Evolutionary conservation across 2,797 vertebrate species (phyloP).

Genomic region (Parotocinclus haroldoi): DNA sequence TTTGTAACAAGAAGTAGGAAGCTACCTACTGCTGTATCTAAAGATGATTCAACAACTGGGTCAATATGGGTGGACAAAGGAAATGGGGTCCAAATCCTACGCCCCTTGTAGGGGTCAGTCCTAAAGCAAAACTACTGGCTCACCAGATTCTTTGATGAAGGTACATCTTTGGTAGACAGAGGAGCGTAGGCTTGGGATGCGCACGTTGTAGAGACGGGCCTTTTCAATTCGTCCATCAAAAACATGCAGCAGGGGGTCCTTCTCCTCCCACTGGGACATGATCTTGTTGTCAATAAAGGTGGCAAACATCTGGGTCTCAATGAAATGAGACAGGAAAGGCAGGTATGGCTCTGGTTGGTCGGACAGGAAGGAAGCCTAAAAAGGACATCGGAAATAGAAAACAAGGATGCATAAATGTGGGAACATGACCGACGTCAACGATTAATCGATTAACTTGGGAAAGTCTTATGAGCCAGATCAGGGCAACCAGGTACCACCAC

Average conservation of each 20-base stretch:
- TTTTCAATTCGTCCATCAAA: constrained; percentile 93
- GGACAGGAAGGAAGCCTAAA: constrained; percentile 92
- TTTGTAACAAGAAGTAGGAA: too few species aligned
- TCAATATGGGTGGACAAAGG: too few species aligned
- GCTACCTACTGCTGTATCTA: too few species aligned
- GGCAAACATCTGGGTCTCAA: constrained; percentile 98
- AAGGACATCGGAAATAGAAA: not conserved
- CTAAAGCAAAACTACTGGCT: constrained; percentile 17
- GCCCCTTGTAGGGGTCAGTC: too few species aligned
- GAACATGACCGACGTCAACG: too few species aligned
- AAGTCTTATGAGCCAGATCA: too few species aligned
- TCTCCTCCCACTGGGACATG: constrained; percentile 93
- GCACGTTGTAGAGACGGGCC: constrained; percentile 81
- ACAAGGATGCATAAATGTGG: too few species aligned
- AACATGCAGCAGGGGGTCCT: constrained; percentile 86
- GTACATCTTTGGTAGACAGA: constrained; percentile 86
- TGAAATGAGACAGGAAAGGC: constrained; percentile 93
- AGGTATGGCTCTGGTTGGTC: constrained; percentile 88
- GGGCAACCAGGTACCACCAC: too few species aligned
- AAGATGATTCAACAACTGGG: too few species aligned
- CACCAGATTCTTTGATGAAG: constrained; percentile 90
- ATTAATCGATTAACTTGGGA: too few species aligned
- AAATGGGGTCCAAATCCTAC: too few species aligned
- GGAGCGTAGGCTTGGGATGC: constrained; percentile 76
- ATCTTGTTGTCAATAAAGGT: constrained; percentile 97